These are phyloP conservation scores for Ochropacha duplaris DNA, from an alignment of 2,888 invertebrate genomes.

Conservation along the genomic window DNA sequence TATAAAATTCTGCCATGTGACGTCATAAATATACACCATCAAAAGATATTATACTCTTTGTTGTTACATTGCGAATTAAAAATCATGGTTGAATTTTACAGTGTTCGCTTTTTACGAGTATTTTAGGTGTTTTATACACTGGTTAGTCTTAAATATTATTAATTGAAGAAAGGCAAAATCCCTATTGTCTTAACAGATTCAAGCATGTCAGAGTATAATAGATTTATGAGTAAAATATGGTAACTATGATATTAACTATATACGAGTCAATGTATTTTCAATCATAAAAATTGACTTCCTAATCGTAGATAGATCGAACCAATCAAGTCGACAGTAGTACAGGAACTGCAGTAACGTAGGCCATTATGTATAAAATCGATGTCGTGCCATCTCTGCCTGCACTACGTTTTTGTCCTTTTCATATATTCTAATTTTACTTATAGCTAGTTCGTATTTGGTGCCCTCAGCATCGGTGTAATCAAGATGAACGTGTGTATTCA, in stretches of 20 bases:
- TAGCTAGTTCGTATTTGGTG: constrained; percentile 38
- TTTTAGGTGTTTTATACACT: too few species aligned
- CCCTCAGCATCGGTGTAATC: constrained; percentile 39
- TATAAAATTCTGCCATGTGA: too few species aligned
- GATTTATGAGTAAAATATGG: not conserved
- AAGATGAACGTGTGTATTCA: constrained; percentile 36
- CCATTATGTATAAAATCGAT: constrained; percentile 23
- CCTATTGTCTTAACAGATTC: too few species aligned
- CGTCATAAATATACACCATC: too few species aligned
- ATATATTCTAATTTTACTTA: constrained; percentile 59
- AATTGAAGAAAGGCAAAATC: too few species aligned
- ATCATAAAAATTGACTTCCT: constrained; percentile 9
- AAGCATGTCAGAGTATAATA: not conserved
- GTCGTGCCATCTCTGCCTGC: constrained; percentile 11
- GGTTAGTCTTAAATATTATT: too few species aligned
- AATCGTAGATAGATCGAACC: constrained; percentile 12
- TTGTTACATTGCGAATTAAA: too few species aligned
- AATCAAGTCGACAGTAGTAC: not conserved
- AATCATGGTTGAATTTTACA: too few species aligned
- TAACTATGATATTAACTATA: not conserved
- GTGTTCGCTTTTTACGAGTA: too few species aligned
- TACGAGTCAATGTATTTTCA: not conserved
- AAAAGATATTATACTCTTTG: too few species aligned
- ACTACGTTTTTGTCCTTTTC: constrained; percentile 31
- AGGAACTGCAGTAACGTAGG: not conserved